These are phyloP conservation scores for Lordiphosa mommai DNA, from an alignment of 1,140 invertebrate species.

Conservation along the genomic window DNA sequence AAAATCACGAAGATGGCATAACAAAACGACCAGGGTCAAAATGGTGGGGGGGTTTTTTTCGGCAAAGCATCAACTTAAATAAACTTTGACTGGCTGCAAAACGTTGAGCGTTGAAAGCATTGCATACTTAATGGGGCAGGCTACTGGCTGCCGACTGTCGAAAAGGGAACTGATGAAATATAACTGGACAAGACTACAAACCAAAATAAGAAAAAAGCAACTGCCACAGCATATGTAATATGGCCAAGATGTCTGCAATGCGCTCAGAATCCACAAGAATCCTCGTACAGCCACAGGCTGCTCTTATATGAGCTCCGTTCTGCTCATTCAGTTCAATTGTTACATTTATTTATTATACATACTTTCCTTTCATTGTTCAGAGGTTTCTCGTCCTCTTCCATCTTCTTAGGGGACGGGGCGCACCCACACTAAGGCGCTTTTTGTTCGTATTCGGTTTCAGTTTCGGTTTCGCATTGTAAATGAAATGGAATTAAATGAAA, in stretches of 20 bases:
- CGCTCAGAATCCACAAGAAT: neutral
- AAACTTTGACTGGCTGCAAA: constrained; percentile 40
- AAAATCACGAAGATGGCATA: constrained; percentile 15
- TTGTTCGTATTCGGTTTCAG: constrained; percentile 26
- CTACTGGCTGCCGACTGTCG: neutral
- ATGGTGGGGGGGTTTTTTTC: constrained; percentile 8
- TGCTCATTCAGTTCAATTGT: constrained; percentile 67
- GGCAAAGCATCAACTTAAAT: constrained; percentile 29
- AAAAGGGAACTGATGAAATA: neutral
- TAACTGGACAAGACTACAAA: neutral
- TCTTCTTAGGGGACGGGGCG: neutral
- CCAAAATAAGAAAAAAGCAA: neutral
- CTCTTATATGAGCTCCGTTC: constrained; percentile 43
- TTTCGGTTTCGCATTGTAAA: constrained; percentile 69
- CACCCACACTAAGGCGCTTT: constrained; percentile 51
- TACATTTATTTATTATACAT: constrained; percentile 63
- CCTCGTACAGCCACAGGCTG: neutral
- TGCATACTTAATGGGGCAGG: constrained; percentile 20
- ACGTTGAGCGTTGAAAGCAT: constrained; percentile 24
- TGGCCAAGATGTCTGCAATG: constrained; percentile 4
- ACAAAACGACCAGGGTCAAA: constrained; percentile 16
- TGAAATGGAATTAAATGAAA: constrained; percentile 77
- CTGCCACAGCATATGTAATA: neutral
- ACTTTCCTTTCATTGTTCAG: constrained; percentile 37
- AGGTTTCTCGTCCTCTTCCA: constrained; percentile 6